Percentiles rank a stretch among this genome's conserved stretches.
Conservation (phyloP, 2,113 vertebrate species). For the Puntigrus tetrazona region DNA sequence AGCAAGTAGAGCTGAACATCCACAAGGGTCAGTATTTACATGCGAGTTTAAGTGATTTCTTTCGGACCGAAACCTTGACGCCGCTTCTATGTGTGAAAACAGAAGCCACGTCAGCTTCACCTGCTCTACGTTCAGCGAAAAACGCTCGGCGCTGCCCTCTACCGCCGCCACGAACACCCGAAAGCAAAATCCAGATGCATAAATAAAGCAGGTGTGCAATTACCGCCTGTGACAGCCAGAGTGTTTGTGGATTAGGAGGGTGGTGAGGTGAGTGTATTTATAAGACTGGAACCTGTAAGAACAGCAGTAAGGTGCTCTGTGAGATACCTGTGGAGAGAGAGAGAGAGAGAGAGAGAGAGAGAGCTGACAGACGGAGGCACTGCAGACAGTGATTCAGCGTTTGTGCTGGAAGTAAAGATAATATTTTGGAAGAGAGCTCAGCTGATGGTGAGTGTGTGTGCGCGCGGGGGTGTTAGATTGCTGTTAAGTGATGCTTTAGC, state of each 20-base stretch:
- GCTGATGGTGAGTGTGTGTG: not conserved
- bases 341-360: not conserved
- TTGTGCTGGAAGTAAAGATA: slow-evolving; percentile 7
- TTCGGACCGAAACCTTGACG: not conserved
- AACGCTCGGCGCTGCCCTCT: slow-evolving; percentile 25
- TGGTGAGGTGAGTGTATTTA: not conserved
- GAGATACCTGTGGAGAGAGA: not conserved
- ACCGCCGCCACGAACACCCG: not conserved
- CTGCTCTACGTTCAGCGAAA: not conserved
- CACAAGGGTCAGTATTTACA: not conserved
- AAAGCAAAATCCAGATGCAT: not conserved
- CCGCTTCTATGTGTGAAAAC: not conserved
- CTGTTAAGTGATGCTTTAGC: not conserved
- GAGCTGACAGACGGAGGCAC: not conserved
- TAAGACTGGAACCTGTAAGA: not conserved
- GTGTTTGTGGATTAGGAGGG: not conserved
- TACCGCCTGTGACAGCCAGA: not conserved
- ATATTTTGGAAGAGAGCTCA: slow-evolving; percentile 17
- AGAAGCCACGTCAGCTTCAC: not conserved
- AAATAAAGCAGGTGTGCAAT: not conserved
- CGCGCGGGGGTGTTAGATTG: not conserved
- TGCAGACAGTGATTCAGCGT: slow-evolving; percentile 5
- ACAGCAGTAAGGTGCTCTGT: not conserved
- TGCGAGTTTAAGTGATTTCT: not conserved
- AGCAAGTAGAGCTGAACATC: not conserved